phyloP scores from a whole-genome alignment of 2,797 vertebrate genomes.

The Chelon auratus region DNA sequence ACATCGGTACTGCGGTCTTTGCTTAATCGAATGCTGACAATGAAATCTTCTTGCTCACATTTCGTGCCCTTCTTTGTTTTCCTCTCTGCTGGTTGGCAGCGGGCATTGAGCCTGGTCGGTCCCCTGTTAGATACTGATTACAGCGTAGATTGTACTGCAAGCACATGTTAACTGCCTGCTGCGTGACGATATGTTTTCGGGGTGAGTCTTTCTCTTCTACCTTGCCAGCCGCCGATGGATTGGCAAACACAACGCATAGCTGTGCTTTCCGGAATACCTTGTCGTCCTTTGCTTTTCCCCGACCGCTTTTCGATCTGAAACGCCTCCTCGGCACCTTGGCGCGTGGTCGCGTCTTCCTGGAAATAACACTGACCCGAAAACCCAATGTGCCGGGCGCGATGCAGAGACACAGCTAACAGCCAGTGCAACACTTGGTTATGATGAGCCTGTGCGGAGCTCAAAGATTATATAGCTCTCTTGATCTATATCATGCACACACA shows the following conservation, averaged over 20 bases:
- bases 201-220: slow-evolving; percentile 51
- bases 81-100: slow-evolving; percentile 45
- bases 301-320: slow-evolving; percentile 50
- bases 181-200: slow-evolving; percentile 68
- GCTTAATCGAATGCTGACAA: slow-evolving; percentile 31
- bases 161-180: slow-evolving; percentile 74
- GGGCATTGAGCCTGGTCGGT: slow-evolving; percentile 48
- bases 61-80: slow-evolving; percentile 22
- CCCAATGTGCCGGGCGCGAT: slow-evolving; percentile 41
- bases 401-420: slow-evolving; percentile 25
- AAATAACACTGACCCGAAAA: slow-evolving; percentile 60
- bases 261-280: slow-evolving; percentile 65
- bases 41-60: slow-evolving; percentile 40
- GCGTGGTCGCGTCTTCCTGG: slow-evolving; percentile 41
- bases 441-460: slow-evolving; percentile 35
- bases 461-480: slow-evolving; percentile 52
- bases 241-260: slow-evolving; percentile 36
- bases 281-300: slow-evolving; percentile 22
- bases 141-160: slow-evolving; percentile 72
- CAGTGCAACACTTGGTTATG: slow-evolving; percentile 36
- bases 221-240: slow-evolving; percentile 62
- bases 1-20: slow-evolving; percentile 24
- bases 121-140: slow-evolving; percentile 72
- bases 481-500: slow-evolving; percentile 49
- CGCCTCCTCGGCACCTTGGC: slow-evolving; percentile 49